Percentiles rank a stretch among this genome's conserved stretches.
These are phyloP conservation scores for Anabas testudineus DNA, from an alignment of 2,797 vertebrate species.

Conservation along the genomic window DNA sequence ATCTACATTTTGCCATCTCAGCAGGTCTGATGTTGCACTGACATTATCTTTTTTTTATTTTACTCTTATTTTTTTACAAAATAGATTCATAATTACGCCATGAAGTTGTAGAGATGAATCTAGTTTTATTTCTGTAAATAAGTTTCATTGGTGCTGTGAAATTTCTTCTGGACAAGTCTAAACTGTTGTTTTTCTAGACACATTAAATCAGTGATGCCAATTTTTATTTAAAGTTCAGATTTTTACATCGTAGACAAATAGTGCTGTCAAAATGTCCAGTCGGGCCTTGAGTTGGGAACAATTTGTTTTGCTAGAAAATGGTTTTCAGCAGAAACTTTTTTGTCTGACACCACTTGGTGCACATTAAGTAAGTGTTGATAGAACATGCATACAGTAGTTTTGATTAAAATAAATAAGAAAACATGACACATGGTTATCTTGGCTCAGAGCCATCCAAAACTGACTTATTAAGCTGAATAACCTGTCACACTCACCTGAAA, in stretches of 20 bases:
- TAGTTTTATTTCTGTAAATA: conserved; percentile 60
- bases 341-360: not conserved
- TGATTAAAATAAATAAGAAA: not conserved
- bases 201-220: conserved; percentile 40
- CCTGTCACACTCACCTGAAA: not conserved
- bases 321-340: not conserved
- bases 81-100: conserved; percentile 28
- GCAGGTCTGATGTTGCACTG: conserved; percentile 74
- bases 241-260: conserved; percentile 31
- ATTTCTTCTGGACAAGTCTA: conserved; percentile 38
- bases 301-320: conserved; percentile 47
- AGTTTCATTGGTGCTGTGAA: conserved; percentile 66
- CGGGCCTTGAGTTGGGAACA: conserved; percentile 19
- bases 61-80: not conserved
- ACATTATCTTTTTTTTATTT: conserved; percentile 22
- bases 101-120: conserved; percentile 20
- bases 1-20: conserved; percentile 66
- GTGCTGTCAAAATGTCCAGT: conserved; percentile 27
- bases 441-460: not conserved
- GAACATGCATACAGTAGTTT: too few relatives aligned
- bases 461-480: not conserved
- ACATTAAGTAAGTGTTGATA: not conserved
- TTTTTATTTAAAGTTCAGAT: conserved; percentile 48
- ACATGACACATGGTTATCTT: not conserved
- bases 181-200: conserved; percentile 37